Evolutionary conservation across 1,140 invertebrate genomes (phyloP).

Genomic region (Drosophila sucinea): DNA sequence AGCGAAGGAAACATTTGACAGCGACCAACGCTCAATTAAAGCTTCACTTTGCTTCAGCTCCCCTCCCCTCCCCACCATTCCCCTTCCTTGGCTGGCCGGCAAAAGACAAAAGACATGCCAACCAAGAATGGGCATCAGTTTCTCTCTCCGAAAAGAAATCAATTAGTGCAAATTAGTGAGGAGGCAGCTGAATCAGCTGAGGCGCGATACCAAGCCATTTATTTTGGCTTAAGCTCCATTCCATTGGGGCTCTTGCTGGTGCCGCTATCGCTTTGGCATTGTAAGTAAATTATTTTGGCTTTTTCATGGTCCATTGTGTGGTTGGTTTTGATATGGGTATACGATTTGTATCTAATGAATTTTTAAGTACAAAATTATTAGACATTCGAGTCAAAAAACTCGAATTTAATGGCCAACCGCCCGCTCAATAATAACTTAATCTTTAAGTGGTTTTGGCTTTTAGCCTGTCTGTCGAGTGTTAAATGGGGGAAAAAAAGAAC

Average conservation of each 20-base stretch:
- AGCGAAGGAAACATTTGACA: constrained; percentile 69
- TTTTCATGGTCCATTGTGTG: constrained; percentile 58
- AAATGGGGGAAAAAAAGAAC: constrained; percentile 1
- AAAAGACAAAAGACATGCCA: constrained; percentile 2
- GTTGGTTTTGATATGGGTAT: constrained; percentile 70
- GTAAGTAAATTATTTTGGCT: constrained; percentile 60
- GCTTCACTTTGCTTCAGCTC: constrained; percentile 39
- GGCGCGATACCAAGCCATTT: constrained; percentile 18
- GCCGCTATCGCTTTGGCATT: constrained; percentile 20
- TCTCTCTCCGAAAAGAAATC: constrained; percentile 61
- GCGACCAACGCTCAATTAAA: constrained; percentile 65
- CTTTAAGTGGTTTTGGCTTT: constrained; percentile 75
- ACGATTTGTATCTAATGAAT: constrained; percentile 75
- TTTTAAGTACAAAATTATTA: constrained; percentile 77
- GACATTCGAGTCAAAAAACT: constrained; percentile 55
- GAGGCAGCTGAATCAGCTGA: constrained; percentile 38
- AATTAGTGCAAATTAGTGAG: constrained; percentile 78
- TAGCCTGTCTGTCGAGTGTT: constrained; percentile 27
- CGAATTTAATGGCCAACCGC: constrained; percentile 49
- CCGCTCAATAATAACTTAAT: constrained; percentile 63
- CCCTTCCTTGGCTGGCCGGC: background rate
- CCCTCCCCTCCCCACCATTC: background rate
- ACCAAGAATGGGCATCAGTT: constrained; percentile 13
- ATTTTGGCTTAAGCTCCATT: constrained; percentile 14
- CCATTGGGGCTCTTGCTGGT: background rate